These are phyloP conservation scores for Lordiphosa stackelbergi DNA, from an alignment of 1,140 invertebrate genomes.

Conservation along the genomic window DNA sequence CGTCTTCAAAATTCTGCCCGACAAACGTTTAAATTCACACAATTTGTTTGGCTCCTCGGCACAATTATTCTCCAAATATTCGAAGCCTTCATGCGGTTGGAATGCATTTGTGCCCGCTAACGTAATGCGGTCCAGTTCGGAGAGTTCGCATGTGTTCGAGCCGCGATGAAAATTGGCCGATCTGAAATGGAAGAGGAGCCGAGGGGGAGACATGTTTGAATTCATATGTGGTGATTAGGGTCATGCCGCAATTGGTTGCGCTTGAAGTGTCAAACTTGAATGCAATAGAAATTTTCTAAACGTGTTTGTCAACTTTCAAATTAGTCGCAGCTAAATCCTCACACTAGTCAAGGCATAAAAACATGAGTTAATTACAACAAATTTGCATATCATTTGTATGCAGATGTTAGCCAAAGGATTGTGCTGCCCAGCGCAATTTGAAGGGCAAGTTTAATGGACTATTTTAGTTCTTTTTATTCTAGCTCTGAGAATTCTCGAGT, in stretches of 20 bases:
- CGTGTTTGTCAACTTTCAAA: slow-evolving; percentile 10
- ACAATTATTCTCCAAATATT: slow-evolving; percentile 94
- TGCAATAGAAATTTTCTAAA: not conserved
- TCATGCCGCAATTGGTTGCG: not conserved
- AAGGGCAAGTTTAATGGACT: too few species aligned
- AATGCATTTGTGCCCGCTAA: slow-evolving; percentile 87
- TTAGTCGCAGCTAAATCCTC: too few species aligned
- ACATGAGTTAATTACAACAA: too few species aligned
- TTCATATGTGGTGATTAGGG: slow-evolving; percentile 6
- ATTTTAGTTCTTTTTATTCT: too few species aligned
- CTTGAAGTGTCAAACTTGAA: slow-evolving; percentile 1
- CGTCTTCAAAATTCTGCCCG: slow-evolving; percentile 92
- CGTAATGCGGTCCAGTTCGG: slow-evolving; percentile 93
- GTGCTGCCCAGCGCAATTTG: too few species aligned
- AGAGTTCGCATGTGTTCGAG: slow-evolving; percentile 89
- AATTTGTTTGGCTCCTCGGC: slow-evolving; percentile 92
- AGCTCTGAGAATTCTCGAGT: too few species aligned
- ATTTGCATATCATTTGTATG: too few species aligned
- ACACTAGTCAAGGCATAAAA: too few species aligned
- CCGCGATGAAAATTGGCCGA: slow-evolving; percentile 92
- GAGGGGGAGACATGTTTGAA: not conserved
- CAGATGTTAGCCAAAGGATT: too few species aligned
- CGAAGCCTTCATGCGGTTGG: slow-evolving; percentile 84
- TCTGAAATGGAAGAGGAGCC: slow-evolving; percentile 79
- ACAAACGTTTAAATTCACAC: slow-evolving; percentile 94